Evolutionary conservation across 2,113 vertebrate species (phyloP), one percentile per base, ranked within the genome.

Genomic region (Panurus biarmicus): DNA sequence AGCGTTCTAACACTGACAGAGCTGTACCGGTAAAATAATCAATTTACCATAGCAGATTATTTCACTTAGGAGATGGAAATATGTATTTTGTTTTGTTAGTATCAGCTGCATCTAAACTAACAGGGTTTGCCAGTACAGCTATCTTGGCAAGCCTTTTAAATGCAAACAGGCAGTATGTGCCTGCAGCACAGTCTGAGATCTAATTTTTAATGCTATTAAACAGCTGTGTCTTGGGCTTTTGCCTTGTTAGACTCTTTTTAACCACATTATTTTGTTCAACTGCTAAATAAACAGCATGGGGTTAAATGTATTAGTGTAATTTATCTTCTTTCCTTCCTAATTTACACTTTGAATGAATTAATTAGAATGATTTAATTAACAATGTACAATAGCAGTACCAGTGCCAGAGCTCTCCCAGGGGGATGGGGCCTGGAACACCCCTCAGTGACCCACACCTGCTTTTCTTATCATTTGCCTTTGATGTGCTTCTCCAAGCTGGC

Each of bases 331-430:
- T 97, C 85, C 76, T 96, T 98, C 93, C 96, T 97, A 96, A 98
- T 98, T 98, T 97, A 96, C 91, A 96, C 95, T 96, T 51, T 3
- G 96, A 95, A 96, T 97, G 87, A 97, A 98, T 97, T 97, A 97
- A 98, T 97, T 97, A 97, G 93, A 96, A 94, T 96, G 54, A 97
- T 98, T 96, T 98, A 97, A 98, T 98, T 98, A 98, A 96, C 95
- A 89, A 40, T 35, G 54, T 91, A 87, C 69, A 94, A 96, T 89
- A 91, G 56, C 51, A 91, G 90, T 94, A 91, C 92, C 67, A 65
- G 87, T 96, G 91, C 76, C 92, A 94, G 77, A 91, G 53, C 71
- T 84, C 42, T 96, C 96, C 87, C 69, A 26, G 26, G 53, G 40
- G 92, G 12, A 88, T 91, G 77, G 33, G 66, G 77, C 58, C 54